Base-by-base conservation (phyloP, 2,113 vertebrate genomes). In the Pedetes capensis region DNA sequence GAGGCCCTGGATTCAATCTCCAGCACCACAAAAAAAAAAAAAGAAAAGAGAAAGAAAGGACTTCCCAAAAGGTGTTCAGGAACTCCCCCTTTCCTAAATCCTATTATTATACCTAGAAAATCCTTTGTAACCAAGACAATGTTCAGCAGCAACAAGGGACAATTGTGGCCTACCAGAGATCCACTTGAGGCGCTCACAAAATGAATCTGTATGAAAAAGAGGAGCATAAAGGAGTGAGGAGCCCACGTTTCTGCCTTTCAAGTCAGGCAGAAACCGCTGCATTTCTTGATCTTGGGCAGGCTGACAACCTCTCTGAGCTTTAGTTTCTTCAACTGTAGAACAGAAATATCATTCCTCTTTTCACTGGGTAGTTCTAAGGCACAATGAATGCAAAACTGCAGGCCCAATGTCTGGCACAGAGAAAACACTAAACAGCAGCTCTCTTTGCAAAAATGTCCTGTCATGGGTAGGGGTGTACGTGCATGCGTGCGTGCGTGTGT, bases 61-160 rank as follows among this genome's bases (percentile, higher is more conserved):
- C 32, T 78, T 78, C 23, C 55, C 29, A 12, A 64, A 94, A 82
- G 47, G 87, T 47, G 29, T 5, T 57, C 72, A 89, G 25, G 29
- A 59, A 47, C 27, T 95, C 53, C 69, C 55, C 22, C 39, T 59
- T 75, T 63, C 68, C 49, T 32, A 76, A 81, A 83, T 68, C 29
- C 87, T 96, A 80, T 71, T 32, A 80, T 71, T 32, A 64, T 18
- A 69, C 44, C 87, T 89, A 69, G 51, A 96, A 95, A 96, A 83
- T 75, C 72, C 82, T 93, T 69, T 78, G 47, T 93, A 82, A 76
- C 42, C 71, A 84, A 79, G 59, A 87, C 49, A 91, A 49, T 86
- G 88, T 91, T 86, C 75, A 96, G 79, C 74, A 74, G 32, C 49
- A 71, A 71, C 34, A 76, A 89, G n/a, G 49, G 72, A 87, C 32